Conservation (phyloP, 2,797 vertebrate species). For the Enteromius afrohamiltoni region DNA sequence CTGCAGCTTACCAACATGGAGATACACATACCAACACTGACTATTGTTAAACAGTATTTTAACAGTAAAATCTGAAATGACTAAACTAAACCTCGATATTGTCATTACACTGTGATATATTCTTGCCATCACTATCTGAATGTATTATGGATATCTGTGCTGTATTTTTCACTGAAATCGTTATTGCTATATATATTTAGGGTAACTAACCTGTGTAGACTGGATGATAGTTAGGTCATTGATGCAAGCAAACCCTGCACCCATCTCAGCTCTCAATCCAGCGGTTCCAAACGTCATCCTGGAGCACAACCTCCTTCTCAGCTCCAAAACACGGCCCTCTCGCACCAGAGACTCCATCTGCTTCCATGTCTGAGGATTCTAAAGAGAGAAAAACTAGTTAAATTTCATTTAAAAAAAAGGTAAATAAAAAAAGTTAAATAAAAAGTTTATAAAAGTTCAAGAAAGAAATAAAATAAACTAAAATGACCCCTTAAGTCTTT, state of each 20-base stretch:
- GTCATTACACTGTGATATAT: neutral
- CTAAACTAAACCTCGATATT: neutral
- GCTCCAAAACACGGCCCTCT: conserved; percentile 77
- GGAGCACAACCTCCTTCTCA: conserved; percentile 83
- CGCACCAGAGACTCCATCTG: conserved; percentile 84
- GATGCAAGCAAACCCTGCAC: conserved; percentile 91
- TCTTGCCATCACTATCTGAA: neutral
- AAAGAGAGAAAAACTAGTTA: neutral
- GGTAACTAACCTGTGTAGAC: conserved; percentile 84
- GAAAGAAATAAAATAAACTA: neutral
- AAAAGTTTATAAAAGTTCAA: neutral
- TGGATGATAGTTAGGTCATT: conserved; percentile 96
- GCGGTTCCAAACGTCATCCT: conserved; percentile 91
- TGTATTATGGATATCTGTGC: no score
- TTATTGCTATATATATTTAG: no score
- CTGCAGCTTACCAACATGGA: neutral
- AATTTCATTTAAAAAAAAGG: no score
- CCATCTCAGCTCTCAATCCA: conserved; percentile 91
- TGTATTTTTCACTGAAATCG: neutral
- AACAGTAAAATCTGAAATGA: neutral
- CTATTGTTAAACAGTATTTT: neutral
- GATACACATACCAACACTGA: neutral
- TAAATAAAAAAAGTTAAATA: neutral
- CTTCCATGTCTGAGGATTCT: conserved; percentile 86
- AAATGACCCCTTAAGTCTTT: neutral